Conservation (phyloP, 2,797 vertebrate genomes). For the Telmatherina bonti region DNA sequence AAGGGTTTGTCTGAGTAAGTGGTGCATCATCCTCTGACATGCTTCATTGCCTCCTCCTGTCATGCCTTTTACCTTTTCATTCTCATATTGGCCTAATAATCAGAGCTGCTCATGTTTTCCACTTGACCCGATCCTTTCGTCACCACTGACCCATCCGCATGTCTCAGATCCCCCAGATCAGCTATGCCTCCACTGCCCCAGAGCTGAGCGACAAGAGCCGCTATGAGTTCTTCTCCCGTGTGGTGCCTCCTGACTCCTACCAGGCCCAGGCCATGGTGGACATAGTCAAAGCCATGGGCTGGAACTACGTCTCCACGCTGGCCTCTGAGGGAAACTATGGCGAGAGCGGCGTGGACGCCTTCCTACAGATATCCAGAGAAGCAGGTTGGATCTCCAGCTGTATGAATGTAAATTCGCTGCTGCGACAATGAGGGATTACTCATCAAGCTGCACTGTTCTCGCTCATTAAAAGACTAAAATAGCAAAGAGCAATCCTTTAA, state of each 20-base stretch:
- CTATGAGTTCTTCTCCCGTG: conserved; percentile 93
- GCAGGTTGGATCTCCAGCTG: conserved; percentile 80
- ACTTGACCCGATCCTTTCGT: conserved; percentile 41
- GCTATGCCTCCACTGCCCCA: conserved; percentile 93
- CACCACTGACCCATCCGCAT: conserved; percentile 39
- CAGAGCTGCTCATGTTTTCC: conserved; percentile 41
- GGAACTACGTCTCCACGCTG: conserved; percentile 94
- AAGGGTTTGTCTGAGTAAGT: conserved; percentile 54
- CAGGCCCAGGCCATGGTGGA: conserved; percentile 96
- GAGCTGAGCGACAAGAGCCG: conserved; percentile 94
- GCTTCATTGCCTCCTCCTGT: conserved; percentile 45
- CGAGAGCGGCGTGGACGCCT: conserved; percentile 93
- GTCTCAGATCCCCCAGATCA: conserved; percentile 93
- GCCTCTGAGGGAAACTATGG: conserved; percentile 95
- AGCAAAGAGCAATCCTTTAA: conserved; percentile 49
- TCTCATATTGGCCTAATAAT: conserved; percentile 52
- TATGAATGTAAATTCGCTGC: conserved; percentile 6
- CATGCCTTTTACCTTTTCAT: conserved; percentile 45
- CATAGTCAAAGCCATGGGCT: conserved; percentile 92
- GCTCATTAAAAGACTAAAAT: conserved; percentile 54
- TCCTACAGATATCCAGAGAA: conserved; percentile 92
- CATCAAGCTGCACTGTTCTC: conserved; percentile 30
- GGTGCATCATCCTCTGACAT: conserved; percentile 52
- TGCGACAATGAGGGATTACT: conserved; percentile 40
- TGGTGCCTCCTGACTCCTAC: conserved; percentile 94